phyloP scores from a whole-genome alignment of 64 coral and sea anemone genomes.

The Stichodactyla helianthus region DNA sequence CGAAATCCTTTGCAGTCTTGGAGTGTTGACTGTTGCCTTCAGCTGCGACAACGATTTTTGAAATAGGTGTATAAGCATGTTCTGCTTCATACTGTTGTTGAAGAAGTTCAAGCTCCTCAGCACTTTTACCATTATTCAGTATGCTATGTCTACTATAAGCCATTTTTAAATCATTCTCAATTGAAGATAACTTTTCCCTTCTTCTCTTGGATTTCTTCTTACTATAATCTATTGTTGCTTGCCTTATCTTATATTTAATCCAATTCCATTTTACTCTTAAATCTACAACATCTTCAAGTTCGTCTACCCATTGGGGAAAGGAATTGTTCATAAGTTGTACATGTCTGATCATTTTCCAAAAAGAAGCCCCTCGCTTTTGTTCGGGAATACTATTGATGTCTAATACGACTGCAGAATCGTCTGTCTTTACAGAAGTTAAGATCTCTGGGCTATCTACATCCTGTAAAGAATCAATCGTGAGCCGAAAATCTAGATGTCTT shows the following conservation, averaged over 20 bases:
- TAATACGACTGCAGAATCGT: no score
- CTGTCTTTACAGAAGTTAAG: no score
- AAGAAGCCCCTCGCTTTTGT: no score
- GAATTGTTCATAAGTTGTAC: neutral
- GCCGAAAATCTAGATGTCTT: no score
- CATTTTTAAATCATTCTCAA: constrained; percentile 2
- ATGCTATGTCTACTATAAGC: neutral
- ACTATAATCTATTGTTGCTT: constrained; percentile 26
- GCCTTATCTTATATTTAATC: constrained; percentile 52
- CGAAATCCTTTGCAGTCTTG: no score
- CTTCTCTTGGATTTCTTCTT: constrained; percentile 12
- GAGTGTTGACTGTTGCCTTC: no score
- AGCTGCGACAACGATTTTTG: no score
- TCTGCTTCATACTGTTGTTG: constrained; percentile 29
- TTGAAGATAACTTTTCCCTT: neutral
- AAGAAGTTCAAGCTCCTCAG: constrained; percentile 4
- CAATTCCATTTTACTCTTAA: constrained; percentile 38
- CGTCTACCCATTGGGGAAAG: constrained; percentile 1
- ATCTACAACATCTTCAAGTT: constrained; percentile 26
- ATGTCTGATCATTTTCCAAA: no score
- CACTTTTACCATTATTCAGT: neutral
- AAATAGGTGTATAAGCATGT: constrained; percentile 42
- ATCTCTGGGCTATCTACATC: no score
- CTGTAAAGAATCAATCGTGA: no score
- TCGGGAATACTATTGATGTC: no score